Base-by-base conservation (phyloP, 2,113 vertebrate species). In the Nothocercus nigrocapillus region DNA sequence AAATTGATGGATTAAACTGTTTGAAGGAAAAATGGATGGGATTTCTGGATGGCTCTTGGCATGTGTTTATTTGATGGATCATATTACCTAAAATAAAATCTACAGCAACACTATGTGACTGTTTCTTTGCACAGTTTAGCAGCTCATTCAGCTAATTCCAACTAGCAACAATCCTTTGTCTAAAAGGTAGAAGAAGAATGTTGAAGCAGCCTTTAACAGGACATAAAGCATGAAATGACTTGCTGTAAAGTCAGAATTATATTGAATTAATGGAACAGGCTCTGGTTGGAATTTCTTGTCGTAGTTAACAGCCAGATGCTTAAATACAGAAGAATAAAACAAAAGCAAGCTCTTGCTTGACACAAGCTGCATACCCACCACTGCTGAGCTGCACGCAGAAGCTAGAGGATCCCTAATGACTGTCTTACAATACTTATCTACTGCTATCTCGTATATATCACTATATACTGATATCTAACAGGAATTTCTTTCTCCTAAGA, bases 21-120 rank as follows among this genome's bases (percentile, higher is more conserved):
- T 76, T 1, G 27, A 88, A 84, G 75, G 79, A 82, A 59, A 85
- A 67, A 5, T 1, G 81, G 14, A 32, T 73, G 75, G 72, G 64
- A 20, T 56, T 69, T 92, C 77, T 85, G 75, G 67, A 76, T 11
- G 49, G 81, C 53, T 82, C 21, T 7, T 72, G 40, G 49, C 56
- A 83, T 38, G 58, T 64, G 51, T 78, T 51, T 80, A 64, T 77
- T 76, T 70, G 74, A 67, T 94, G 69, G 82, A 67, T 95, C 34
- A 8, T 83, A 45, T 66, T 68, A 77, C 16, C 44, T 67, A 66
- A 82, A 97, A 97, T 97, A 97, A 96, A 95, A 81, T 19, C 63
- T 13, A 3, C 58, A 91, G 61, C 44, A 85, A 89, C 32, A 81
- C 18, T 45, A 5, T 25, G 9, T 74, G 44, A 18, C 15, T 75